These are phyloP conservation scores for Bradypodion ventrale DNA, from an alignment of 2,797 vertebrate species.

Conservation along the genomic window DNA sequence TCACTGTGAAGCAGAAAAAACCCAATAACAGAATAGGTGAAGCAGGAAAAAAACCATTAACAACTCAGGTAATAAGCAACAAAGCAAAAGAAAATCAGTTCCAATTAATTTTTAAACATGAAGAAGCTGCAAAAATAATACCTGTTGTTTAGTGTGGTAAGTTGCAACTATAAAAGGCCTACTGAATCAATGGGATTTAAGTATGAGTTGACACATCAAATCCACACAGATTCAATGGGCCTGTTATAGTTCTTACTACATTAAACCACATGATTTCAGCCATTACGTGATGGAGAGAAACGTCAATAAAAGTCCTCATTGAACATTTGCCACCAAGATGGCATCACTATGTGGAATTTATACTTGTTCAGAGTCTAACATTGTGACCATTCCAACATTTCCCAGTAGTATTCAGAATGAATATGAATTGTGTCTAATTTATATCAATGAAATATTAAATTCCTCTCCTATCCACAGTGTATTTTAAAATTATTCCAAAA, in stretches of 20 bases:
- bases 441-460: neutral
- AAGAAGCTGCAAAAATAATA: neutral
- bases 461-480: neutral
- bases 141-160: no score
- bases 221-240: no score
- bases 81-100: neutral
- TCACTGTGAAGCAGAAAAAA: constrained; percentile 52
- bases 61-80: constrained; percentile 44
- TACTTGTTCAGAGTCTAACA: neutral
- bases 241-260: no score
- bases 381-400: neutral
- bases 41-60: neutral
- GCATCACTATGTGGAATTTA: neutral
- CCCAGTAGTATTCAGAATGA: neutral
- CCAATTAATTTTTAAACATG: neutral
- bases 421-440: neutral
- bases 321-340: neutral
- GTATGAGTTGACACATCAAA: no score
- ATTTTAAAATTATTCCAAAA: neutral
- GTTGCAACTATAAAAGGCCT: no score
- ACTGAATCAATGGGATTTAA: no score
- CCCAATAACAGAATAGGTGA: constrained; percentile 66
- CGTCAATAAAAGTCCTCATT: neutral
- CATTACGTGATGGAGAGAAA: neutral
- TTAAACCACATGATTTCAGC: no score